phyloP scores from a whole-genome alignment of 2,113 vertebrate genomes.

The Microcebus ravelobensis region DNA sequence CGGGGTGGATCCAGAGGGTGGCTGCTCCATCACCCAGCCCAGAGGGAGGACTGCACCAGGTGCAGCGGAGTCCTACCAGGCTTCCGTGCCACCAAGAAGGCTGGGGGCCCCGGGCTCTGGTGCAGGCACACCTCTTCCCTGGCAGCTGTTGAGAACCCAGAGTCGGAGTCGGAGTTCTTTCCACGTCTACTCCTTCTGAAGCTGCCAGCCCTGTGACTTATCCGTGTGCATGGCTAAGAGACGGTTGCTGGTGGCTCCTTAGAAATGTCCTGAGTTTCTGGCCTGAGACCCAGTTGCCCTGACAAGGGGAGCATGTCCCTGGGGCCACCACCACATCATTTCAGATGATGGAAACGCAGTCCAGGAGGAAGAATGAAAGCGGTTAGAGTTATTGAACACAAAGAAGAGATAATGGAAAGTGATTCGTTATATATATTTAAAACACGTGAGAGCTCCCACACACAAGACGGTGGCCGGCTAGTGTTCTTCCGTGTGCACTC shows the following conservation, averaged over 20 bases:
- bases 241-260: rapidly evolving
- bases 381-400: no score
- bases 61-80: rapidly evolving
- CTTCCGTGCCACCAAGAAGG: rapidly evolving
- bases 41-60: rapidly evolving
- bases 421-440: not conserved
- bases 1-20: rapidly evolving
- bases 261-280: rapidly evolving
- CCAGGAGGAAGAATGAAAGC: not conserved
- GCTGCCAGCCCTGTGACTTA: no score
- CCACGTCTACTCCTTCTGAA: not conserved
- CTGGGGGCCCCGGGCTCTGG: no score
- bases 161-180: not conserved
- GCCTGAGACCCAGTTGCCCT: rapidly evolving
- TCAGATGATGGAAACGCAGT: not conserved
- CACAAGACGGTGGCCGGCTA: rapidly evolving
- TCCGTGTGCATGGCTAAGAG: not conserved
- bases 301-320: rapidly evolving
- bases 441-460: rapidly evolving
- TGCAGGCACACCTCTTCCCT: rapidly evolving
- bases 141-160: rapidly evolving
- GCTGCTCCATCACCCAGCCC: rapidly evolving
- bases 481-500: not conserved
- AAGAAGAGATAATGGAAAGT: not conserved
- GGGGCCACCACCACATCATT: rapidly evolving